Base-by-base conservation (phyloP, 2,888 invertebrate genomes). In the Dione vanillae region DNA sequence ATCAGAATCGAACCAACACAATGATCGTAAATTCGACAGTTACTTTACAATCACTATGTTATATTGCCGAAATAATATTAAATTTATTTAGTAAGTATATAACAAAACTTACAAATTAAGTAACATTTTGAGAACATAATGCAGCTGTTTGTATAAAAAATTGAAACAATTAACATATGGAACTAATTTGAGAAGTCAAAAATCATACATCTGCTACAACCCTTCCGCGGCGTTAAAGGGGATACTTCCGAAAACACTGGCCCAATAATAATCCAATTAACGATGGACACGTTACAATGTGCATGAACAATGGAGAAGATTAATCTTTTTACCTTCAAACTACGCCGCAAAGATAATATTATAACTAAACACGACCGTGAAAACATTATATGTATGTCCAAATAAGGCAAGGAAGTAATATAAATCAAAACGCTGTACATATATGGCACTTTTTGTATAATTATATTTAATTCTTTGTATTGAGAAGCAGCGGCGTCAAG, bases 151-250 rank as follows among this genome's bases (percentile, higher is more conserved):
- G 67, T 49, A 69, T 64, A 66, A 70, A 76, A 75, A 74, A 70
- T 79, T 77, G 82, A 85, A 80, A 82, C 84, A 86, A 88, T 90
- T 86, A 88, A 86, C 77, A 72, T 77, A 74, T 80, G 81, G 79
- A 82, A 80, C 82, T 79, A 82, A 84, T 83, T 83, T 85, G 86
- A 84, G 85, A 83, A 83, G 82, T 84, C 83, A 79, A 83, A 87
- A 88, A 87, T 89, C 89, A 88, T 84, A 79, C 92, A 92, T 92
- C 91, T 92, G 92, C 86, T 84, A 78, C 77, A 86, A 86, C 90
- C 90, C 88, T 88, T 87, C 80, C 78, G 69, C 62, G 40, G 62
- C 54, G 45, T 65, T 72, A 72, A 78, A 78, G 78, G 65, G 74
- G 74, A 72, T 76, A 78, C 76, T 77, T 80, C 81, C 78, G 75